Percentiles rank a stretch among this genome's conserved stretches.
phyloP scores from a whole-genome alignment of 2,888 invertebrate genomes.

The Hirtodrosophila histrioides region DNA sequence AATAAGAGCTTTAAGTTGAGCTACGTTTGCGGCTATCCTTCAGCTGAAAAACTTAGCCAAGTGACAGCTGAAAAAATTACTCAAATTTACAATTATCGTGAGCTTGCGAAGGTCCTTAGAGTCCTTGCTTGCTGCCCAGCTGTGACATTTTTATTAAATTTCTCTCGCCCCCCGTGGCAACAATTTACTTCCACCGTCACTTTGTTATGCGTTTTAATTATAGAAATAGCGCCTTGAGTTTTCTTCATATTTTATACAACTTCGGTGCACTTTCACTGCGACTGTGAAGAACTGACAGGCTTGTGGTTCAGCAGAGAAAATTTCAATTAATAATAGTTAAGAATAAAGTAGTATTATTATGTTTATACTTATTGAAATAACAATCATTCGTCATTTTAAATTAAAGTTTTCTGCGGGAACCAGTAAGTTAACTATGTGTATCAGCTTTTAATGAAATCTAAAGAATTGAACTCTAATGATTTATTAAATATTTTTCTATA shows the following conservation, averaged over 20 bases:
- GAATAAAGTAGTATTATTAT: no score
- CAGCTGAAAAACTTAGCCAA: slow-evolving; percentile 25
- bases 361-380: no score
- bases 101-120: slow-evolving; percentile 25
- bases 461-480: no score
- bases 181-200: slow-evolving; percentile 34
- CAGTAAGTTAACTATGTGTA: no score
- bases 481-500: no score
- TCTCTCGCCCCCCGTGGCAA: slow-evolving; percentile 5
- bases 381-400: no score
- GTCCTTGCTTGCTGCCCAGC: slow-evolving; percentile 29
- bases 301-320: neutral
- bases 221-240: slow-evolving; percentile 24
- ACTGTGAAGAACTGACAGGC: no score
- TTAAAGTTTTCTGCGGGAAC: no score
- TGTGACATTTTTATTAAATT: slow-evolving; percentile 55
- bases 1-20: neutral
- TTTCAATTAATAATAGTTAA: neutral
- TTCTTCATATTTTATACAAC: slow-evolving; percentile 33
- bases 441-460: no score
- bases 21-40: slow-evolving; percentile 5
- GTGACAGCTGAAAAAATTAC: slow-evolving; percentile 44
- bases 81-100: slow-evolving; percentile 57
- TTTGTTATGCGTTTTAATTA: slow-evolving; percentile 48
- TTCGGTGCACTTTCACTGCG: neutral